Evolutionary conservation across 2,113 vertebrate species (phyloP), one percentile per base, ranked within the genome.

Genomic region (Ovibos moschatus): DNA sequence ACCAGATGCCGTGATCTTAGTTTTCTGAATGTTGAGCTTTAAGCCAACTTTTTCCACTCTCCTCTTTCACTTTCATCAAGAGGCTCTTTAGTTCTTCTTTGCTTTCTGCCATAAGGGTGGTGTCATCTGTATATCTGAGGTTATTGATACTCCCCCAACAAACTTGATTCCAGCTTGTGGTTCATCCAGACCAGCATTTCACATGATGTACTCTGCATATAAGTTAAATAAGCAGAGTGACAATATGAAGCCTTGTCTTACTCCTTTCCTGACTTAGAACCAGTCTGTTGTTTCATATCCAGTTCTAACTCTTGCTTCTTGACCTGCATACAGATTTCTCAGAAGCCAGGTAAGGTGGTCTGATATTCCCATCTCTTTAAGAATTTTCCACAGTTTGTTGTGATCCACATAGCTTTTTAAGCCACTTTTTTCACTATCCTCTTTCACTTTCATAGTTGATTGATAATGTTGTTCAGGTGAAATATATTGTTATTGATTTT

Each of bases 261-360:
- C 9, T 71, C 64, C 9, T 71, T 36, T 71, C 19, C n/a, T 0
- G 0, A 12, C 12, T 21, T 71, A 11, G 19, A 71, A 23, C 67
- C 67, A 71, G 19, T 40, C 67, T 71, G 10, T 71, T 71, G 5
- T 71, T 71, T 36, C 19, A 71, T 71, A 21, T 40, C n/a, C 67
- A 71, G 10, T 71, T 40, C 67, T 71, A 71, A 71, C n/a, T 23
- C 2, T 40, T 40, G n/a, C n/a, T 71, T 71, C 67, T 2, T 71
- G n/a, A 71, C 67, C 67, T 71, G 19, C n/a, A 40, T 40, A 71
- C n/a, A 71, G 19, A 40, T 71, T 23, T 23, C n/a, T 71, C 10
- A 71, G 10, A 11, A 71, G 67, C 7, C 5, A 36, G 2, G n/a
- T 71, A 21, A 71, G 17, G 10, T 71, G 19, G n/a, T 71, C 67